These are phyloP conservation scores for Anoplophora glabripennis DNA, from an alignment of 1,140 invertebrate genomes.

Conservation along the genomic window DNA sequence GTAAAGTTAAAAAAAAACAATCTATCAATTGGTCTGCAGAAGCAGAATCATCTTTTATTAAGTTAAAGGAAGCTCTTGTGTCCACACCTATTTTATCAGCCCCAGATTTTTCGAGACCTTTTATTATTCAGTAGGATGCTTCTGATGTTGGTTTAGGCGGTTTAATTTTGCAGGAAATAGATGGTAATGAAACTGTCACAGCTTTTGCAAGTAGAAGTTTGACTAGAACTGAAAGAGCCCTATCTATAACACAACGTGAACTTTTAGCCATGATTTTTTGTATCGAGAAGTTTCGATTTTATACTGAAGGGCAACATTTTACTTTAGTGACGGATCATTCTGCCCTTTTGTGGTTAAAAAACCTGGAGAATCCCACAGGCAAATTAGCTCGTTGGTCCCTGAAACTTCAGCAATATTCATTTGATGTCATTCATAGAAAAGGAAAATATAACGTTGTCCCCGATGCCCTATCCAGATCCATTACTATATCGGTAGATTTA, in stretches of 20 bases:
- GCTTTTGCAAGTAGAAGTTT: slow-evolving; percentile 34
- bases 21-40: slow-evolving; percentile 15
- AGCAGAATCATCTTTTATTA: slow-evolving; percentile 21
- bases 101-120: slow-evolving; percentile 32
- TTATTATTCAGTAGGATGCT: slow-evolving; percentile 30
- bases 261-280: slow-evolving; percentile 49
- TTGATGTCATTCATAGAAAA: slow-evolving; percentile 13
- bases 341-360: slow-evolving; percentile 14
- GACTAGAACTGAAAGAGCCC: slow-evolving; percentile 43
- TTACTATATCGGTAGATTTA: background rate
- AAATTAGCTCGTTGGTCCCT: slow-evolving; percentile 24
- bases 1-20: slow-evolving; percentile 19
- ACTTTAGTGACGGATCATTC: slow-evolving; percentile 46
- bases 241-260: slow-evolving; percentile 51
- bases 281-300: slow-evolving; percentile 49
- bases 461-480: slow-evolving; percentile 16
- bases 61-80: slow-evolving; percentile 25
- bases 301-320: slow-evolving; percentile 49
- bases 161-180: slow-evolving; percentile 30
- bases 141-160: slow-evolving; percentile 27
- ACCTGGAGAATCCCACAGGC: slow-evolving; percentile 25
- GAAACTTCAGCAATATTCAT: slow-evolving; percentile 9
- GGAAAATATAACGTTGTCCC: slow-evolving; percentile 10
- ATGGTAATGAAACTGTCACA: slow-evolving; percentile 25
- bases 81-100: slow-evolving; percentile 30